These are phyloP conservation scores for Apoda limacodes DNA, from an alignment of 2,888 invertebrate species.

Conservation along the genomic window DNA sequence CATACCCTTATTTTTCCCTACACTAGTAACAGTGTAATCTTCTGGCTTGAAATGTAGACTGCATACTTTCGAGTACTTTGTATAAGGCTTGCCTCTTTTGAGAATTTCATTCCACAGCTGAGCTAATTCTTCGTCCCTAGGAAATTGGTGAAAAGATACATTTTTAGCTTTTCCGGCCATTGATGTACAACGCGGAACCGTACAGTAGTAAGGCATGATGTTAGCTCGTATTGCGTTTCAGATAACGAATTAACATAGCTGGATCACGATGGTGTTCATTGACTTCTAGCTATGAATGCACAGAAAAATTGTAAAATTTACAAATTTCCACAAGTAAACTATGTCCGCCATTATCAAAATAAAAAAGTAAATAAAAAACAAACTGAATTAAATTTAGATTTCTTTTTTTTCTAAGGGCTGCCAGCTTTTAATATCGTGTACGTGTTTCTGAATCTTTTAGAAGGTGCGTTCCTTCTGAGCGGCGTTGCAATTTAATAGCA, in stretches of 20 bases:
- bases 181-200: conserved; percentile 62
- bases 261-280: conserved; percentile 12
- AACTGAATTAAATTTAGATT: too few relatives aligned
- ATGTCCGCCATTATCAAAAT: too few relatives aligned
- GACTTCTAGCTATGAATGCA: conserved; percentile 21
- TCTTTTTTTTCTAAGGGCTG: too few relatives aligned
- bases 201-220: conserved; percentile 65
- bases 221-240: conserved; percentile 26
- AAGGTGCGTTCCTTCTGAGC: too few relatives aligned
- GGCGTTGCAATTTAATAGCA: too few relatives aligned
- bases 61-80: conserved; percentile 65
- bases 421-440: too few relatives aligned
- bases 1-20: conserved; percentile 59
- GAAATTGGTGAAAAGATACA: conserved; percentile 62
- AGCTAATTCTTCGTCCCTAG: conserved; percentile 52
- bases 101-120: conserved; percentile 56
- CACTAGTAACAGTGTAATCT: conserved; percentile 56
- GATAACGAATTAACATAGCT: conserved; percentile 37
- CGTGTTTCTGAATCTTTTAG: too few relatives aligned
- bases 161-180: conserved; percentile 65
- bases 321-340: neutral
- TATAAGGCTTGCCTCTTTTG: conserved; percentile 61
- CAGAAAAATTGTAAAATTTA: conserved; percentile 21
- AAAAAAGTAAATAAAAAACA: too few relatives aligned
- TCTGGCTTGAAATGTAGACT: conserved; percentile 57